Base-by-base conservation (phyloP, 2,113 vertebrate genomes). In the Dascyllus trimaculatus region DNA sequence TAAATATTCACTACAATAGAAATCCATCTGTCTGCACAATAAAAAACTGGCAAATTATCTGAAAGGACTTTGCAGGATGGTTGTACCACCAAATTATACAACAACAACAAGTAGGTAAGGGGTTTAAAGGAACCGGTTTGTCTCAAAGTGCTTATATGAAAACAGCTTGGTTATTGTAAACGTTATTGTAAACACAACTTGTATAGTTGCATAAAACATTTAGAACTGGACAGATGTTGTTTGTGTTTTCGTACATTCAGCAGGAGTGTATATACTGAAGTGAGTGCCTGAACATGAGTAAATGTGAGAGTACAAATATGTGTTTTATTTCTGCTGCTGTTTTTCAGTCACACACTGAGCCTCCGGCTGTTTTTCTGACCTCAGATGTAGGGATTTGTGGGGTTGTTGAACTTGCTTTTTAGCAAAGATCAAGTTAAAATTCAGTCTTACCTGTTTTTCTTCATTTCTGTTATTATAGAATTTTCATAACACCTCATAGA, bases 381-480 rank as follows among this genome's bases (percentile, higher is more conserved):
- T 72, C 38, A 29, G 19, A 62, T 52, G 48, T 57, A 38, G 17
- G 13, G 40, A n/a, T 29, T 17, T 19, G 14, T 38, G 8, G 62
- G 6, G 22, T 21, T 40, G n/a, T 63, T 73, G 2, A 14, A 7
- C 14, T 24, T 1, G 4, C 40, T 10, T 54, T 49, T 56, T 4
- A 54, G 29, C 29, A 57, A 17, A 61, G 4, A 21, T 46, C 32
- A 4, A 22, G 35, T 45, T 57, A 51, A 9, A 21, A 57, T 25
- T 67, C 63, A 26, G 49, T 63, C 4, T 14, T 67, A 43, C 53
- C 45, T 43, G 70, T 63, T 71, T 29, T 43, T 6, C 46, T 2
- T 5, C 52, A 43, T 58, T 57, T 35, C 11, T 45, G 25, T 24
- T 32, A 29, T 15, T 14, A 15, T 3, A 3, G 13, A 14, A 4